Evolutionary conservation across 2,888 invertebrate species (phyloP), one percentile per base, ranked within the genome.

Genomic region (Nemotelus pantherinus): DNA sequence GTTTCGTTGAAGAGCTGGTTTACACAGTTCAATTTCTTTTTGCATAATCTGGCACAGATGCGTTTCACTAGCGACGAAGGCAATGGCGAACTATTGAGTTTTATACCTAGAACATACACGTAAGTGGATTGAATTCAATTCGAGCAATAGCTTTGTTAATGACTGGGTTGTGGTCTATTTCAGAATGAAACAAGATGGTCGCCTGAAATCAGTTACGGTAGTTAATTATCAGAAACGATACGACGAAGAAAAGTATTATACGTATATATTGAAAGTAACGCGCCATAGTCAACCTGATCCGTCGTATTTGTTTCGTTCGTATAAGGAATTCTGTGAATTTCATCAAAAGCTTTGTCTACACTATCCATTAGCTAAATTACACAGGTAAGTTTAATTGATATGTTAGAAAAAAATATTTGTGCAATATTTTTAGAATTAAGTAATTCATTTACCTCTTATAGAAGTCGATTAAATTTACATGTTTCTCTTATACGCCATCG

Each of bases 201-300:
- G 94, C 4, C 90, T 99, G 63, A 91, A 91, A 64, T 91, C 92
- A 81, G 95, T 98, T 0, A 93, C 93, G 84, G 95, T 98, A 7
- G 91, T 94, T 79, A 94, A 94, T 79, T 97, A 93, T 87, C 95
- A 97, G 88, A 99, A 99, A 86, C 92, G 97, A 81, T 98, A 97
- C 86, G 96, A 95, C 85, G 97, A 98, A 10, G 98, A 97, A 85
- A 99, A 99, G 89, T 96, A 97, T 89, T 99, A 99, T 87, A 97
- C 98, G 82, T 97, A 95, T 85, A 93, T 95, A 80, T 88, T 95
- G 81, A 91, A 93, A 81, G 94, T 98, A 53, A 93, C 93, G 83
- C 89, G 98, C 76, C 94, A 94, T 82, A 92, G 92, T 67, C 95
- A 96, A 85, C 91, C 92, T n/a, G 95, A 96, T 85, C 93, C 95